Conservation (phyloP, 2,888 invertebrate genomes). For the Eueremaeus valkanovi region DNA sequence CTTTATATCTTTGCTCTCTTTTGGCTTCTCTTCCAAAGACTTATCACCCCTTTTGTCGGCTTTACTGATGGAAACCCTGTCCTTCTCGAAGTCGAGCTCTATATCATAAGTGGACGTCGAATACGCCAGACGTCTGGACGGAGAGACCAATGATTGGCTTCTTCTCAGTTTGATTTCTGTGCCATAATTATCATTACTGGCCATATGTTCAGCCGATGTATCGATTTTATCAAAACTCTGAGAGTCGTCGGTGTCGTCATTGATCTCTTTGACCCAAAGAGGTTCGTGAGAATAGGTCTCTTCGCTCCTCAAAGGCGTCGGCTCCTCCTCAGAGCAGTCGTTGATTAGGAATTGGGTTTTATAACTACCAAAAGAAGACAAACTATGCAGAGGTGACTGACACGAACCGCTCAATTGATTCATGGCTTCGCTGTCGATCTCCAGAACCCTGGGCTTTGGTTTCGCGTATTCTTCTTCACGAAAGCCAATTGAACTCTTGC, state of each 20-base stretch:
- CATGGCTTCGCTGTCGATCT: not conserved
- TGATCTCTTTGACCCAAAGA: conserved; percentile 62
- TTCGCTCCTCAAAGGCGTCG: conserved; percentile 41
- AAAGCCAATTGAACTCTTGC: conserved; percentile 68
- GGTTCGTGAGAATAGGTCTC: conserved; percentile 62
- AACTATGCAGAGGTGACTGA: conserved; percentile 8
- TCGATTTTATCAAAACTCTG: conserved; percentile 1
- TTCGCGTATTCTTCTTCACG: conserved; percentile 67
- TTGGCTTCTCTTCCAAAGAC: not conserved
- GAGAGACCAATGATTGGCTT: not conserved
- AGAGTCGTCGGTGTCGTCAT: not conserved
- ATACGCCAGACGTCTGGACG: conserved; percentile 47
- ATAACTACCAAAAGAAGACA: conserved; percentile 15
- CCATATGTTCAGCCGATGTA: not conserved
- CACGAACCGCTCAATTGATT: not conserved
- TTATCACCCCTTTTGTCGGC: conserved; percentile 39
- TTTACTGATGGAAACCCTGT: conserved; percentile 55
- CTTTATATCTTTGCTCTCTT: not conserved
- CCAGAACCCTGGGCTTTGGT: conserved; percentile 41
- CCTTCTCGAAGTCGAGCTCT: conserved; percentile 63
- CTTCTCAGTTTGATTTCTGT: not conserved
- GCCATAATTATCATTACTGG: not conserved
- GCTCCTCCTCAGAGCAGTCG: not conserved
- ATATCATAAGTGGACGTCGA: conserved; percentile 61
- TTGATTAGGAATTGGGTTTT: not conserved